These are phyloP conservation scores for Cecidostiba fungosa DNA, from an alignment of 2,888 invertebrate genomes.

Conservation along the genomic window DNA sequence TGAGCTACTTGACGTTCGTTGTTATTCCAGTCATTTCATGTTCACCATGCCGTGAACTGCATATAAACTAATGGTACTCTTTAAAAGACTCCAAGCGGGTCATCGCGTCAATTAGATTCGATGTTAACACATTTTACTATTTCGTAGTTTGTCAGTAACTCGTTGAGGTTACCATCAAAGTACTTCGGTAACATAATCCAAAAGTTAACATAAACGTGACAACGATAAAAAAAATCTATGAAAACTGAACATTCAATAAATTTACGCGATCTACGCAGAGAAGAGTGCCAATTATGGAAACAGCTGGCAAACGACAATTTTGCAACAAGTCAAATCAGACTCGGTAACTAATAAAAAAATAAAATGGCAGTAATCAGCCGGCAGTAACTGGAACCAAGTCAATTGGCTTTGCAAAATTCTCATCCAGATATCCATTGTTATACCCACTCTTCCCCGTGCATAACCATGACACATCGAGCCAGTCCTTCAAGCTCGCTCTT, in stretches of 20 bases:
- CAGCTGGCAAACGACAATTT: not conserved
- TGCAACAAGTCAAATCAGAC: not conserved
- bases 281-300: not conserved
- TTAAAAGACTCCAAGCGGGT: conserved; percentile 13
- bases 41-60: not conserved
- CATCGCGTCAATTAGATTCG: conserved; percentile 15
- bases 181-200: conserved; percentile 20
- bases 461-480: not conserved
- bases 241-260: not conserved
- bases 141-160: not conserved
- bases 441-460: not conserved
- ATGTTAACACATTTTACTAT: conserved; percentile 12
- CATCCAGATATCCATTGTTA: no score
- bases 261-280: not conserved
- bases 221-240: not conserved
- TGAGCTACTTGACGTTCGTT: conserved; percentile 11
- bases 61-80: conserved; percentile 25
- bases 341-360: not conserved
- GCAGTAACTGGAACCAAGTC: conserved; percentile 3
- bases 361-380: not conserved
- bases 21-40: conserved; percentile 3
- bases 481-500: not conserved
- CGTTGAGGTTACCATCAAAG: not conserved
- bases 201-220: not conserved
- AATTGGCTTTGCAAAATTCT: not conserved